Percentiles rank a stretch among this genome's conserved stretches.
Evolutionary conservation across 1,140 invertebrate species (phyloP).

Genomic region (Pseudomyrmex cubaensis): DNA sequence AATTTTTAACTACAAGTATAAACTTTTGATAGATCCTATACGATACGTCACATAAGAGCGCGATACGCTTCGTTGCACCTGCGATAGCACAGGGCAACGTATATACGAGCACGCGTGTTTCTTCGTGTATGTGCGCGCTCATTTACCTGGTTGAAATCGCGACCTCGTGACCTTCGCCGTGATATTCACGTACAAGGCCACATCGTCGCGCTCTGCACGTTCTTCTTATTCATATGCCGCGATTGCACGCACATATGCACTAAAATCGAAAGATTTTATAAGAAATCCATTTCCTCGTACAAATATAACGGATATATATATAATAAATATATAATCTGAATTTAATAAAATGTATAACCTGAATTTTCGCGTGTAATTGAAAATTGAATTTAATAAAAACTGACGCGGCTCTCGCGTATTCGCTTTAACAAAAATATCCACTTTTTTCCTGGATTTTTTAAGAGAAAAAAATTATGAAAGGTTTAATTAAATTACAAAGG

Average conservation of each 20-base stretch:
- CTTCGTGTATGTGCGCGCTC: constrained; percentile 45
- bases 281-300: not conserved
- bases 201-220: constrained; percentile 59
- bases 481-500: constrained; percentile 35
- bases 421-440: too few relatives aligned
- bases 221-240: constrained; percentile 66
- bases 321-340: too few relatives aligned
- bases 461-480: not conserved
- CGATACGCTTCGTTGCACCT: constrained; percentile 69
- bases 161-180: constrained; percentile 77
- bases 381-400: not conserved
- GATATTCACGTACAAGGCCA: constrained; percentile 73
- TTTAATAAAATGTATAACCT: too few relatives aligned
- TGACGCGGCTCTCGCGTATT: not conserved
- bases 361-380: not conserved
- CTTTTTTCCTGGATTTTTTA: too few relatives aligned
- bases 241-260: constrained; percentile 56
- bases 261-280: constrained; percentile 43
- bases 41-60: constrained; percentile 23
- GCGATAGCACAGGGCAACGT: constrained; percentile 70
- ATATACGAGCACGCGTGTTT: constrained; percentile 60
- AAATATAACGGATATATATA: not conserved
- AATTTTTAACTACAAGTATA: not conserved
- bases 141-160: constrained; percentile 70
- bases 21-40: constrained; percentile 36